phyloP scores from a whole-genome alignment of 1,140 invertebrate species.

The Popillia japonica region DNA sequence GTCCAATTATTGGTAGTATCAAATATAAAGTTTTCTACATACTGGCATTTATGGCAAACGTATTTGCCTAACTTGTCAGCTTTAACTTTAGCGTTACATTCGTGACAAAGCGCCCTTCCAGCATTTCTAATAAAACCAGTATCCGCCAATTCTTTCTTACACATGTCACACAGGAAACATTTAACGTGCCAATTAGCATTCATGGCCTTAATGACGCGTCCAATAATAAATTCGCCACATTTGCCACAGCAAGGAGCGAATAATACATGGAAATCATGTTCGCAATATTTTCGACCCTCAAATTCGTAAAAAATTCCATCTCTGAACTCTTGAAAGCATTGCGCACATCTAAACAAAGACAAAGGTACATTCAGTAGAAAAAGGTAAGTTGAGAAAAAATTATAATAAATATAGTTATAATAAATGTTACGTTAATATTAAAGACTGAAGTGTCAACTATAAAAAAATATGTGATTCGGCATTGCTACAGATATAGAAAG shows the following conservation, averaged over 20 bases:
- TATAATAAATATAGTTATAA: no score
- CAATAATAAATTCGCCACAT: constrained; percentile 97
- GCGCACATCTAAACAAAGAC: constrained; percentile 84
- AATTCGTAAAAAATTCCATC: constrained; percentile 99
- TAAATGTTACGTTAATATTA: no score
- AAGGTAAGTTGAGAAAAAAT: no score
- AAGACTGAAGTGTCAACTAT: no score
- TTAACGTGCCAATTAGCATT: constrained; percentile 98
- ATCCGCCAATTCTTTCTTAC: constrained; percentile 90
- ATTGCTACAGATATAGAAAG: no score
- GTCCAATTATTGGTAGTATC: no score
- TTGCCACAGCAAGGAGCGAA: constrained; percentile 98
- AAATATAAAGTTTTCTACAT: constrained; percentile 61
- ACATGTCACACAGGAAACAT: constrained; percentile 97
- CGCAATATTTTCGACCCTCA: constrained; percentile 98
- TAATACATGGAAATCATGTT: constrained; percentile 98
- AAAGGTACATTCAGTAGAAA: background rate
- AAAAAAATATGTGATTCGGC: no score
- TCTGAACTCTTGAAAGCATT: constrained; percentile 97
- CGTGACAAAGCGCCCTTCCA: constrained; percentile 92
- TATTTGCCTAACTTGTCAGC: constrained; percentile 95
- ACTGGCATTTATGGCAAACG: constrained; percentile 99
- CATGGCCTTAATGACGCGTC: constrained; percentile 99
- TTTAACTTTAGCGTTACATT: constrained; percentile 96
- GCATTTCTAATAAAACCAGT: constrained; percentile 97